phyloP scores from a whole-genome alignment of 2,888 invertebrate genomes.

The Apodemia zela region DNA sequence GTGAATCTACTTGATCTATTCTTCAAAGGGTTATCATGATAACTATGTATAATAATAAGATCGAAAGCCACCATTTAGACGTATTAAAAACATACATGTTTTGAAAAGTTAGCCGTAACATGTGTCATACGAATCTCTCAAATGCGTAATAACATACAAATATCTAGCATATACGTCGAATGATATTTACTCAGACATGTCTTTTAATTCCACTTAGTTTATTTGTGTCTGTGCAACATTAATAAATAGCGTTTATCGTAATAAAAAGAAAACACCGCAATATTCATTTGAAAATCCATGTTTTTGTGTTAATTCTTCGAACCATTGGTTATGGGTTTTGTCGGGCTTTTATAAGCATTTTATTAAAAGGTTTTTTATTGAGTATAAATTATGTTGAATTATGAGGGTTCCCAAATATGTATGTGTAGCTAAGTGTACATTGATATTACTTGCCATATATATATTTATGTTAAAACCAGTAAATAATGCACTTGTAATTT shows the following conservation, averaged over 20 bases:
- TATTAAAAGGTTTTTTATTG: slow-evolving; percentile 21
- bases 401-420: slow-evolving; percentile 15
- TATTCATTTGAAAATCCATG: slow-evolving; percentile 21
- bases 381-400: slow-evolving; percentile 23
- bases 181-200: slow-evolving; percentile 31
- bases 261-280: slow-evolving; percentile 24
- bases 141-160: too few species aligned
- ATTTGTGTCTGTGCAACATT: slow-evolving; percentile 33
- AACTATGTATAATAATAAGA: too few species aligned
- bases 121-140: too few species aligned
- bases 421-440: too few species aligned
- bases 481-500: too few species aligned
- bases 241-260: slow-evolving; percentile 28
- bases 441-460: too few species aligned
- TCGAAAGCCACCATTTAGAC: too few species aligned
- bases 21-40: too few species aligned
- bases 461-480: too few species aligned
- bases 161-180: slow-evolving; percentile 18
- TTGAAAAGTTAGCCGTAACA: too few species aligned
- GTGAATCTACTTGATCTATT: too few species aligned
- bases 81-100: too few species aligned
- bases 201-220: slow-evolving; percentile 32
- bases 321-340: slow-evolving; percentile 10
- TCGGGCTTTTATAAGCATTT: background rate
- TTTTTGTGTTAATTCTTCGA: slow-evolving; percentile 4